A percentile compares a stretch with the other conserved stretches of the same genome.
Conservation (phyloP, 2,113 vertebrate species). For the Daubentonia madagascariensis region DNA sequence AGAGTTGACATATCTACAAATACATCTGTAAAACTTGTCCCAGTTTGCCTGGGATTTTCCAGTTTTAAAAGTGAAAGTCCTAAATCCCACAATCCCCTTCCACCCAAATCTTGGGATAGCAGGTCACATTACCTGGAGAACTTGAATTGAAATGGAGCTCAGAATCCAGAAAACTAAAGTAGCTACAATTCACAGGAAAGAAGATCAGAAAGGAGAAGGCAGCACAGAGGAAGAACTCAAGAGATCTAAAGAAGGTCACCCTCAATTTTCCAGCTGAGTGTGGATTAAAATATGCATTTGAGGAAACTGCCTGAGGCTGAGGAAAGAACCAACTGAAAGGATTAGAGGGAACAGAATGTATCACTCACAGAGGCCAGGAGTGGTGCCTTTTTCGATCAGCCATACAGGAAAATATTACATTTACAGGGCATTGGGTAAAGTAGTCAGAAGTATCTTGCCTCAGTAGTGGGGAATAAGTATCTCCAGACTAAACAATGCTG, state of each 20-base stretch:
- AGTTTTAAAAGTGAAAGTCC: neutral
- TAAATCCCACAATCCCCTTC: neutral
- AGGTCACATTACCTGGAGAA: neutral
- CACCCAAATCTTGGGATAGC: neutral
- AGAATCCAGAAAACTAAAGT: neutral
- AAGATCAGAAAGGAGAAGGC: neutral
- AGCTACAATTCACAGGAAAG: neutral
- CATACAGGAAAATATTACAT: neutral
- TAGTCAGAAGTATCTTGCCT: neutral
- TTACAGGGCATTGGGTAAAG: neutral
- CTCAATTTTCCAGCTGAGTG: neutral
- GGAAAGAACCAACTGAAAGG: neutral
- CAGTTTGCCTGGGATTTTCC: neutral
- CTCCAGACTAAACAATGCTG: neutral
- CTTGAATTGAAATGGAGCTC: neutral
- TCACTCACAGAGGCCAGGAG: neutral
- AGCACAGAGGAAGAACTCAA: neutral
- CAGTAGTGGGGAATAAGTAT: neutral
- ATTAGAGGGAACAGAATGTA: neutral
- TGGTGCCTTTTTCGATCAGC: neutral
- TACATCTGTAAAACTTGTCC: neutral
- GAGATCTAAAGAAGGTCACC: neutral
- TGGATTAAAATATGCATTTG: neutral
- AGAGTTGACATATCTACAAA: neutral
- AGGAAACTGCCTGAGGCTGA: neutral